Evolutionary conservation across 2,797 vertebrate genomes (phyloP).

Genomic region (Amphiprion clarkii): DNA sequence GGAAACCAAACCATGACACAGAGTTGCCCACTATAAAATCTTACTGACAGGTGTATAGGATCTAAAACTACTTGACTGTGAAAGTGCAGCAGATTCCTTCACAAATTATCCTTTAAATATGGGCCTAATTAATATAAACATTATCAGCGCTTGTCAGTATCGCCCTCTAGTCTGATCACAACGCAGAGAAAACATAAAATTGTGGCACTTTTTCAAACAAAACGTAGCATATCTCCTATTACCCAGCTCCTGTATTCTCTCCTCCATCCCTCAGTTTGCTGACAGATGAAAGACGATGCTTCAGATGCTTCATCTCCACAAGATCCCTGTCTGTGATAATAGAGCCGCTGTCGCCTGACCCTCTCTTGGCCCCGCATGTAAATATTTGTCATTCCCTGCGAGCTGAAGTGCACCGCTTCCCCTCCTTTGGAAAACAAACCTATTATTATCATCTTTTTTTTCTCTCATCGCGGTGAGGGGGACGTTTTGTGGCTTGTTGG

Average conservation of each 20-base stretch:
- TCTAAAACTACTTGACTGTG: background rate
- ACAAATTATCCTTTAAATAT: background rate
- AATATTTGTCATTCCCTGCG: slow-evolving; percentile 80
- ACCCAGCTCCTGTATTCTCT: slow-evolving; percentile 5
- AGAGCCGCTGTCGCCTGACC: slow-evolving; percentile 58
- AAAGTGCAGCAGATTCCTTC: background rate
- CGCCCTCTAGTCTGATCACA: background rate
- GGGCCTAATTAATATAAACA: background rate
- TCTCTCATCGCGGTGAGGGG: slow-evolving; percentile 2
- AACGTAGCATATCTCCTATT: background rate
- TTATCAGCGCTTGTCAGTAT: background rate
- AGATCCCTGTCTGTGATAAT: slow-evolving; percentile 60
- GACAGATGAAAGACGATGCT: slow-evolving; percentile 32
- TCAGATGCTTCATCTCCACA: slow-evolving; percentile 42
- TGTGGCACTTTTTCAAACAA: background rate
- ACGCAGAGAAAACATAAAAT: background rate
- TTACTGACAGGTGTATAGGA: slow-evolving; percentile 15
- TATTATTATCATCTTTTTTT: slow-evolving; percentile 70
- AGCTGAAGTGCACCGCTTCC: slow-evolving; percentile 70
- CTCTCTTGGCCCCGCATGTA: slow-evolving; percentile 64
- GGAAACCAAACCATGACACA: too few species aligned
- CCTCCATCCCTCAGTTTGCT: slow-evolving; percentile 18
- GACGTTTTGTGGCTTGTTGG: slow-evolving; percentile 49
- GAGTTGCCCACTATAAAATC: background rate
- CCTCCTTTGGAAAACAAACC: slow-evolving; percentile 79